A percentile compares a stretch with the other conserved stretches of the same genome.
Evolutionary conservation across 2,113 vertebrate species (phyloP).

Genomic region (Erythrolamprus reginae): DNA sequence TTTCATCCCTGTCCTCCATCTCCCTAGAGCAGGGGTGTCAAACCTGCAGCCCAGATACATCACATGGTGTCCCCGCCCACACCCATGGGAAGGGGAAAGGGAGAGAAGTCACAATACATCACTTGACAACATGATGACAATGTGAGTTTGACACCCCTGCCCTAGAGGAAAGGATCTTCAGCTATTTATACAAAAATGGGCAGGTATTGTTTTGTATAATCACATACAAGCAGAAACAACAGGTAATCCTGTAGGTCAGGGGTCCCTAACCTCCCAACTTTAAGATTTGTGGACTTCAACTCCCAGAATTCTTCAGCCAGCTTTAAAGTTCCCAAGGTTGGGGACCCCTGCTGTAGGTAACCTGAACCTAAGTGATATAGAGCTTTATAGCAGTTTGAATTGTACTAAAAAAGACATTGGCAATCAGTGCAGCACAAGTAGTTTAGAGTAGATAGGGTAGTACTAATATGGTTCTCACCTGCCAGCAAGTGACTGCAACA

Average conservation of each 20-base stretch:
- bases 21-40: not conserved
- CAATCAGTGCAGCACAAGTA: not conserved
- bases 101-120: too few relatives aligned
- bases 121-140: too few relatives aligned
- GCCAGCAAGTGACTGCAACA: not conserved
- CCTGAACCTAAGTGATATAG: not conserved
- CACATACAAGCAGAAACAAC: too few relatives aligned
- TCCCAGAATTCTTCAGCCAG: too few relatives aligned
- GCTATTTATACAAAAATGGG: not conserved
- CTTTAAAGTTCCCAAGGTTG: too few relatives aligned
- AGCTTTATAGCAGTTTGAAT: not conserved
- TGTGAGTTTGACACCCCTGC: too few relatives aligned
- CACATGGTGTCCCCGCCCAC: too few relatives aligned
- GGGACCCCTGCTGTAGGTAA: not conserved
- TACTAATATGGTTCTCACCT: not conserved
- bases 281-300: too few relatives aligned
- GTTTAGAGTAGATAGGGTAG: not conserved
- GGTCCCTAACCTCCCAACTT: too few relatives aligned
- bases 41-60: too few relatives aligned
- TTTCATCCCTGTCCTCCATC: not conserved
- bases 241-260: not conserved
- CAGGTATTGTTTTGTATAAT: not conserved
- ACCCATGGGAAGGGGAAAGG: too few relatives aligned
- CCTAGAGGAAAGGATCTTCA: not conserved
- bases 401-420: not conserved